phyloP scores from a whole-genome alignment of 2,113 vertebrate species.

The Lontra canadensis region DNA sequence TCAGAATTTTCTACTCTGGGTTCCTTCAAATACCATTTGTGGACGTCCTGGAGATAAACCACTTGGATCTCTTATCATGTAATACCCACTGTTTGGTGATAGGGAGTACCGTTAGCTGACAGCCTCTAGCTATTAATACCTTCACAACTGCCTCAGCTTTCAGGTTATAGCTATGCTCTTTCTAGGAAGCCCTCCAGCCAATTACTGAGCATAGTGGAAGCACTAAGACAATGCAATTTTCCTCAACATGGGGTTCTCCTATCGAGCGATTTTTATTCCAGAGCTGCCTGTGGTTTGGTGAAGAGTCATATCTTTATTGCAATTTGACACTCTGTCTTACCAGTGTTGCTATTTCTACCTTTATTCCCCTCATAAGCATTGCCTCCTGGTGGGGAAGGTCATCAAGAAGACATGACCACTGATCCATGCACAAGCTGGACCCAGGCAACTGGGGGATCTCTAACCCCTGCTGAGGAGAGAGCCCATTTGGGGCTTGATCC shows the following conservation, averaged over 20 bases:
- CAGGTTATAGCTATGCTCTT: fast-evolving
- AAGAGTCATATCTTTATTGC: neutral
- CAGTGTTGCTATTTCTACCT: neutral
- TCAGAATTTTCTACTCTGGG: neutral
- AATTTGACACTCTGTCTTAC: neutral
- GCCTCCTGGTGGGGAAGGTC: neutral
- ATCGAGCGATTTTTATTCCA: neutral
- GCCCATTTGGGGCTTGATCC: no score
- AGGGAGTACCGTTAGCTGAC: neutral
- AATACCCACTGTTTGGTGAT: neutral
- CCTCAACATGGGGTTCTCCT: no score
- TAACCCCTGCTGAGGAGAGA: no score
- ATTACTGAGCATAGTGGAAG: neutral
- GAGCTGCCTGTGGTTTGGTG: neutral
- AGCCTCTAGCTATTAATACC: neutral
- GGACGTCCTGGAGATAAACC: neutral
- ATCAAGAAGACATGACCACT: neutral
- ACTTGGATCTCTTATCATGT: neutral
- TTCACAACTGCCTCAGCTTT: neutral
- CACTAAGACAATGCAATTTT: neutral
- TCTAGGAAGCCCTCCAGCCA: neutral
- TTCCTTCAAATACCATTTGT: neutral
- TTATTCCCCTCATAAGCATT: neutral
- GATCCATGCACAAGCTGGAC: neutral
- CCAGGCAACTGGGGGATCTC: neutral